Conservation (phyloP, 2,797 vertebrate genomes). For the Naso thynnoides region DNA sequence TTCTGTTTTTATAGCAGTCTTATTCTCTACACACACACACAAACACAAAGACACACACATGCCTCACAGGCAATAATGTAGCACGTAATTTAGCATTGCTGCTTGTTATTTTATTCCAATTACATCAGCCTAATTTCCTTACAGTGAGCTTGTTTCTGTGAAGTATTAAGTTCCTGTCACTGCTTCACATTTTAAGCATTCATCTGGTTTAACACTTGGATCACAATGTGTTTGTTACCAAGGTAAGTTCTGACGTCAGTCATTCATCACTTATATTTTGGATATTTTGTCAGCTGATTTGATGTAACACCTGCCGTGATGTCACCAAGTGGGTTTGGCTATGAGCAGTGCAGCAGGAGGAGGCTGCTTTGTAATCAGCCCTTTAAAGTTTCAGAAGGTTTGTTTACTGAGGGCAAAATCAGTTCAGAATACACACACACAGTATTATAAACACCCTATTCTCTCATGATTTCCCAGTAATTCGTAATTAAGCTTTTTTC, state of each 20-base stretch:
- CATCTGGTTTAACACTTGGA: not conserved
- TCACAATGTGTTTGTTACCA: too few relatives aligned
- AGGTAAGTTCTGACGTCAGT: too few relatives aligned
- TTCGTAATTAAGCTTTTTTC: slow-evolving; percentile 29
- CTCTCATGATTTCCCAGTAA: slow-evolving; percentile 9
- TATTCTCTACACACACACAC: not conserved
- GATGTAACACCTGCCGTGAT: not conserved
- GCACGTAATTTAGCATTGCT: not conserved
- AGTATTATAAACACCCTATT: slow-evolving; percentile 2
- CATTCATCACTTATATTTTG: not conserved
- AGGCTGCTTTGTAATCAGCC: not conserved
- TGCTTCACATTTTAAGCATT: not conserved
- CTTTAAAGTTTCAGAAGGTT: not conserved
- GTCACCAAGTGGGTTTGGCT: too few relatives aligned
- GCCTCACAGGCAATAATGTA: not conserved
- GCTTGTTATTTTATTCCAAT: not conserved
- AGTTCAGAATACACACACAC: not conserved
- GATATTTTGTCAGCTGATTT: not conserved
- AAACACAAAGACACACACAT: not conserved
- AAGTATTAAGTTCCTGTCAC: not conserved
- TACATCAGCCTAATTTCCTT: not conserved
- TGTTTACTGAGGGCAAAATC: slow-evolving; percentile 16
- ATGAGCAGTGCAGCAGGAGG: not conserved
- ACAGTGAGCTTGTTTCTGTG: not conserved
- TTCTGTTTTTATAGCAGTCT: not conserved